Evolutionary conservation across 2,113 vertebrate genomes (phyloP), one percentile per base, ranked within the genome.

Genomic region (Ammospiza nelsoni): DNA sequence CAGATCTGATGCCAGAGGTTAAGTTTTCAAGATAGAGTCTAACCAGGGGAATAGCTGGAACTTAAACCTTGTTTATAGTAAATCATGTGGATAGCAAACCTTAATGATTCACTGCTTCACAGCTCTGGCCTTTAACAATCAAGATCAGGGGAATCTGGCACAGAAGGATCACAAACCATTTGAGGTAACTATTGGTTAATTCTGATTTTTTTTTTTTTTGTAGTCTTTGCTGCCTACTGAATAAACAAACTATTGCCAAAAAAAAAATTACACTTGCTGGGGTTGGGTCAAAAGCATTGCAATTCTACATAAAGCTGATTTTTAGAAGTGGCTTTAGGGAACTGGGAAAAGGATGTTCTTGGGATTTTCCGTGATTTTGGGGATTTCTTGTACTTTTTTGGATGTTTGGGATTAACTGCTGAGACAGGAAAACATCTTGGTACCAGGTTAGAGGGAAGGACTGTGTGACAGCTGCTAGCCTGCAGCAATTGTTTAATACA

Each of bases 61-160:
- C 58, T 84, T 59, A 82, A 90, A 58, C 76, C 27, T 43, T 86
- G 92, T 96, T 96, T 95, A 94, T 37, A 89, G 94, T 90, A 91
- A 97, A 97, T 65, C 22, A 9, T 17, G 29, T 16, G 75, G 94
- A 46, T 25, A 91, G 16, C 75, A 87, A 93, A 82, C 41, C 87
- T 59, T 51, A 27, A 19, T 46, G 90, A 91, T 88, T 89, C 96
- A 57, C 39, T 43, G 79, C 88, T 55, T 6, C 49, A 29, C 25
- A 85, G 68, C 74, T 82, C 69, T 4, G 13, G 74, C 65, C 87
- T 69, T 24, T 7, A 65, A 65, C 54, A 66, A 14, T 12, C 54
- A 14, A 48, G 67, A 10, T 16, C 49, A 25, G 63, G 5, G 3
- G 9, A 72, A 68, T 0, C 11, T 9, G 68, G 90, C 46, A 27